Conservation (phyloP, 2,888 invertebrate genomes). For the Stenolophus ochropezus region DNA sequence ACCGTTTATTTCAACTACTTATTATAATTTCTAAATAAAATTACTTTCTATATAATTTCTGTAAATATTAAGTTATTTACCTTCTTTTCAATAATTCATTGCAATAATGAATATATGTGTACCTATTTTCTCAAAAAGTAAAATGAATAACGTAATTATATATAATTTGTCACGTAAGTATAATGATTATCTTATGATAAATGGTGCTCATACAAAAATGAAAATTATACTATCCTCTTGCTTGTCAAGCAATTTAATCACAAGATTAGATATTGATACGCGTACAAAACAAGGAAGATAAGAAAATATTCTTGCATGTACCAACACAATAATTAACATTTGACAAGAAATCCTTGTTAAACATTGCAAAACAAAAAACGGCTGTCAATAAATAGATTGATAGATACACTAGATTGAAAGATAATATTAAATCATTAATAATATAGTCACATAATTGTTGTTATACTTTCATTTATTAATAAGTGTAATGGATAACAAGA, state of each 20-base stretch:
- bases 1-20: too few relatives aligned
- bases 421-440: neutral
- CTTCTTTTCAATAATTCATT: too few relatives aligned
- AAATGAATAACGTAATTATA: conserved; percentile 20
- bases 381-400: neutral
- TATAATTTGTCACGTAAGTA: conserved; percentile 24
- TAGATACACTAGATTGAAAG: neutral
- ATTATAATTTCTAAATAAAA: too few relatives aligned
- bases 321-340: neutral
- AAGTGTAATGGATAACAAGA: neutral
- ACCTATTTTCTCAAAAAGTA: too few relatives aligned
- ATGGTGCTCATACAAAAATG: conserved; percentile 27
- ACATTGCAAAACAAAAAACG: neutral
- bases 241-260: conserved; percentile 37
- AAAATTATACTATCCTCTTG: conserved; percentile 6
- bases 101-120: too few relatives aligned
- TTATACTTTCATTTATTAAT: neutral
- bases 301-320: neutral
- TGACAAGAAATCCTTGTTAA: neutral
- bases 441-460: neutral
- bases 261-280: conserved; percentile 26
- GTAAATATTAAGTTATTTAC: too few relatives aligned
- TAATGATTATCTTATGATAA: conserved; percentile 22
- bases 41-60: too few relatives aligned
- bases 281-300: neutral